phyloP scores from a whole-genome alignment of 2,113 vertebrate genomes.

The Gasterosteus aculeatus region DNA sequence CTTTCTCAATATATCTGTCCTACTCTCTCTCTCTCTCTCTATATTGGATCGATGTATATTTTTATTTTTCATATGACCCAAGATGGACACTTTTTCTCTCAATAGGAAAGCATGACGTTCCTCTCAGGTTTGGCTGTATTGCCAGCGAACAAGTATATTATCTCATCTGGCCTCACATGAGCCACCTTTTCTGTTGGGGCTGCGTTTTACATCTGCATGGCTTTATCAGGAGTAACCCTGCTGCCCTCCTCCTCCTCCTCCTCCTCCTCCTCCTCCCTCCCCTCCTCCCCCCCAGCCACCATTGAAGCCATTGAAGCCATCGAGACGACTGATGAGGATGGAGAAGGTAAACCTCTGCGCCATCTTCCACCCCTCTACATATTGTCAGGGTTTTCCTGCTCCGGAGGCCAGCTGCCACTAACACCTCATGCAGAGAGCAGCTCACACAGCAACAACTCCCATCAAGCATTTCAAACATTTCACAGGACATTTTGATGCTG shows the following conservation, averaged over 20 bases:
- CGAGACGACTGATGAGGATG: constrained; percentile 80
- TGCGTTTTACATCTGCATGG: constrained; percentile 80
- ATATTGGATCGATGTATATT: constrained; percentile 27
- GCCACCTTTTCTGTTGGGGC: constrained; percentile 64
- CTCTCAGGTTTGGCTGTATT: constrained; percentile 60
- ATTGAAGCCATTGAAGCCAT: constrained; percentile 88
- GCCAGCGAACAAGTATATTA: constrained; percentile 61
- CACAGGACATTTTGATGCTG: neutral
- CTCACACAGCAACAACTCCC: constrained; percentile 22
- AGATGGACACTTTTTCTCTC: constrained; percentile 45
- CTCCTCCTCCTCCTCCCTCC: neutral
- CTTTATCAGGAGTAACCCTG: constrained; percentile 82
- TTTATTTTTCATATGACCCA: constrained; percentile 32
- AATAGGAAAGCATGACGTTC: constrained; percentile 55
- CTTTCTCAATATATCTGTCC: constrained; percentile 47
- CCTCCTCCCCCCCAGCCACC: constrained; percentile 79
- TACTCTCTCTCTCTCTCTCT: constrained; percentile 44
- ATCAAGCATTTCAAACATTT: constrained; percentile 11
- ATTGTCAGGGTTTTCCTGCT: constrained; percentile 34
- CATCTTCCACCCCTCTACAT: constrained; percentile 39
- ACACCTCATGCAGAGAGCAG: constrained; percentile 29
- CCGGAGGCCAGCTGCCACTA: constrained; percentile 21
- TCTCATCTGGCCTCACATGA: constrained; percentile 56
- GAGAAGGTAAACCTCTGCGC: constrained; percentile 82
- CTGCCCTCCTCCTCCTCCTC: constrained; percentile 75